Base-by-base conservation (phyloP, 2,888 invertebrate genomes). In the Acanthacorydalis orientalis region DNA sequence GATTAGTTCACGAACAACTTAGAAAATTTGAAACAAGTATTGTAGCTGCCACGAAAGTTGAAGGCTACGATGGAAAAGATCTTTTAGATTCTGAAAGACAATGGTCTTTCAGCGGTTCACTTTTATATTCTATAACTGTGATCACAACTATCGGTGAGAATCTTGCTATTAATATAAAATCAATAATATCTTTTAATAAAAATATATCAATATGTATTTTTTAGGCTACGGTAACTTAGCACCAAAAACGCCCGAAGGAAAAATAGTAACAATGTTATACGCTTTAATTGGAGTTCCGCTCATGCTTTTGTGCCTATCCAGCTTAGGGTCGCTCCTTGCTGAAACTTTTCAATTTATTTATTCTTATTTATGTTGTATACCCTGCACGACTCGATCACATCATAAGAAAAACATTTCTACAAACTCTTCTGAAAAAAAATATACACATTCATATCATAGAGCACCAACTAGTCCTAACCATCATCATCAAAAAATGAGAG, bases 221-320 rank as follows among this genome's bases (percentile, higher is more conserved):
- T 34, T 44, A 89, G 89, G 90, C 53, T 89, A 89, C 62, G 89
- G 88, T 44, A 85, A 85, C 62, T 76, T 88, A 23, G 83, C 88
- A 2, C 90, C 90, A 1, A 77, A 81, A 55, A 90, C 90, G 10
- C 75, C 83, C 11, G 75, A 80, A 31, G 90, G 90, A 4, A 82
- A 89, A 62, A 75, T 87, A 31, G 80, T 85, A 14, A 88, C 90
- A 4, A 88, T 91, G 59, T 70, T 87, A 37, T 91, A 91, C 63
- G 89, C 90, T 12, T 75, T 89, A 48, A 75, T 90, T 49, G 90
- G 90, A 11, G 89, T 91, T 44, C 91, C 91, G 6, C 66, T 91
- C 48, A 87, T 89, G 71, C 68, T 91, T 55, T 79, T 90, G 47
- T 87, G 89, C 60, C 69, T 91, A 56, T 87, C 89, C 11, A 86